Base-by-base conservation (phyloP, 2,888 invertebrate species). In the Onchidella celtica region DNA sequence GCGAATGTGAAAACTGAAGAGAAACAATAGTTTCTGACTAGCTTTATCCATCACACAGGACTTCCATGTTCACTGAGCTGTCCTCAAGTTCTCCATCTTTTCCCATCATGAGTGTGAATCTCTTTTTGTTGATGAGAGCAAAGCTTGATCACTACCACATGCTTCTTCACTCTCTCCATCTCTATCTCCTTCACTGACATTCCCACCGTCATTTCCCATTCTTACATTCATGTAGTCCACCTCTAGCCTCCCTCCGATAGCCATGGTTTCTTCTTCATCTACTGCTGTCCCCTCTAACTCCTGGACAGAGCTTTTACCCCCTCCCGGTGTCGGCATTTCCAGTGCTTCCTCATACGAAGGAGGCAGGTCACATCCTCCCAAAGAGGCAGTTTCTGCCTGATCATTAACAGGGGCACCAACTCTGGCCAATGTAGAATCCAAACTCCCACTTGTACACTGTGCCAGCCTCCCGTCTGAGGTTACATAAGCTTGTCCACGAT, bases 291-390 rank as follows among this genome's bases (percentile, higher is more conserved):
- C 47, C 6, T 17, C 47, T 11, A 47, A 11, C 17, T 47, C 47
- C 47, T 47, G 47, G n/a, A n/a, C n/a, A 55, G 17, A 55, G 55
- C 55, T 14, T 14, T 21, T 14, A 55, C 11, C 17, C 63, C 6
- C 47, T 47, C n/a, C n/a, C 4, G 81, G 81, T 6, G 55, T 36
- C n/a, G 83, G 83, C 83, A 83, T 81, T 3, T 81, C 63, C 38
- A 83, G 72, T 34, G 83, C 83, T 79, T 81, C 81, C 36, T 83
- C 83, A 73, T 83, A 83, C 34, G 83, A 81, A 4, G 83, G 83
- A 0, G 83, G 83, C 21, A 77, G 47, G 2, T 83, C 83, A n/a
- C 75, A 78, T 11, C 61, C 68, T 14, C 27, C 68, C n/a, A 78
- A 6, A 1, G 79, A 65, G 4, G 34, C 75, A 4, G 59, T 27